Evolutionary conservation across 2,888 invertebrate genomes (phyloP).

Genomic region (Drosophila imparisetae): DNA sequence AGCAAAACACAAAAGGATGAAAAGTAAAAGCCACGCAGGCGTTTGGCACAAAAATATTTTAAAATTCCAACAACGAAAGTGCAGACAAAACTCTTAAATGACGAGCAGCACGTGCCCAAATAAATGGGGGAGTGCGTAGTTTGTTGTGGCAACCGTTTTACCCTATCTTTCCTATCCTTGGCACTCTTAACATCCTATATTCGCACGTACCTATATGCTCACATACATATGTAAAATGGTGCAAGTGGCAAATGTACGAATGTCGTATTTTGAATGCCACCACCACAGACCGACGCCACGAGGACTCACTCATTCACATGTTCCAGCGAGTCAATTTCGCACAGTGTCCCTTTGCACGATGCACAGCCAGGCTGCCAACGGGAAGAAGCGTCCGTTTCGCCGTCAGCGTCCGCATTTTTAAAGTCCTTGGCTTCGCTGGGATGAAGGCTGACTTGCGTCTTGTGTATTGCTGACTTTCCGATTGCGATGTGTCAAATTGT

Average conservation of each 20-base stretch:
- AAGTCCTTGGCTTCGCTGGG: constrained; percentile 40
- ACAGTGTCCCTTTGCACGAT: constrained; percentile 37
- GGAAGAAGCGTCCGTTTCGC: constrained; percentile 1
- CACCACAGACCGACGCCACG: constrained; percentile 12
- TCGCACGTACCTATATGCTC: constrained; percentile 1
- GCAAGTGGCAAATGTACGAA: constrained; percentile 51
- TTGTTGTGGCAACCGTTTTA: constrained; percentile 20
- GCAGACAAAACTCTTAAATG: constrained; percentile 82
- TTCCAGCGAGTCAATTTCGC: constrained; percentile 59
- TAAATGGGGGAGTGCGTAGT: constrained; percentile 63
- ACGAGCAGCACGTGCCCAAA: constrained; percentile 79
- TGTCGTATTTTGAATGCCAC: constrained; percentile 42
- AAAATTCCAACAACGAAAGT: constrained; percentile 78
- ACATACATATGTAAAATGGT: constrained; percentile 26
- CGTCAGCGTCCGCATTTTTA: constrained; percentile 33
- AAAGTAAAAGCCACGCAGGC: constrained; percentile 69
- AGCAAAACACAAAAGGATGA: constrained; percentile 48
- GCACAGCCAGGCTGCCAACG: constrained; percentile 9
- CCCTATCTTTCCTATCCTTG: background rate
- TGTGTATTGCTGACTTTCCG: constrained; percentile 70
- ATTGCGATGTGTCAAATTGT: constrained; percentile 73
- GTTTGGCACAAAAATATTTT: constrained; percentile 70
- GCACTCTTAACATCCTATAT: constrained; percentile 22
- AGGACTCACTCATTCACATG: constrained; percentile 35
- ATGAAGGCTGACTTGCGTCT: constrained; percentile 40